A percentile compares a stretch with the other conserved stretches of the same genome.
These are phyloP conservation scores for Sitta europaea DNA, from an alignment of 2,113 vertebrate genomes.

Conservation along the genomic window DNA sequence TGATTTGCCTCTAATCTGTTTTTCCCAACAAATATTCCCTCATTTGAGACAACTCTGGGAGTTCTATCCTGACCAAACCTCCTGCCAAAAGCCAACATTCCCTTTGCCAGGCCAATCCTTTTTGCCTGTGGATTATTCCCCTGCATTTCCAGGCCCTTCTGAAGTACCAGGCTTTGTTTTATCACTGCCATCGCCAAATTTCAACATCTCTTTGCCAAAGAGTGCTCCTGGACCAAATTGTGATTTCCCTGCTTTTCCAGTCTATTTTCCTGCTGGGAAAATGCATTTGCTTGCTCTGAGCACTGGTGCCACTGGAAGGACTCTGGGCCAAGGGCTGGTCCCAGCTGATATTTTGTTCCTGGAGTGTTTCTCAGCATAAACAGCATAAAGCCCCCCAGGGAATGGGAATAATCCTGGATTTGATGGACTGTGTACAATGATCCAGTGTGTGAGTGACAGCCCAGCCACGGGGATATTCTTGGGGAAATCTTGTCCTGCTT, in stretches of 20 bases:
- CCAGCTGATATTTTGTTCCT: background rate
- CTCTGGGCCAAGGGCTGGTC: background rate
- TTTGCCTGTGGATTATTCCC: background rate
- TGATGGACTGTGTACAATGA: background rate
- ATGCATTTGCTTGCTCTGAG: background rate
- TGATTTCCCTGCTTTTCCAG: background rate
- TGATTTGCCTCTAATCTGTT: background rate
- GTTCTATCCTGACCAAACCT: background rate
- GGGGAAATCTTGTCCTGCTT: background rate
- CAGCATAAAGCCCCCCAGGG: background rate
- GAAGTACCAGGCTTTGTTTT: background rate
- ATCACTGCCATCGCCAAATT: background rate
- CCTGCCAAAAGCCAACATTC: background rate
- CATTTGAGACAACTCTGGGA: background rate
- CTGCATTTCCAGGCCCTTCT: background rate
- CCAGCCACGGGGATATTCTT: background rate
- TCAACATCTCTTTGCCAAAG: background rate
- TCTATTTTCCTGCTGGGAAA: background rate
- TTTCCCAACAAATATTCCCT: background rate
- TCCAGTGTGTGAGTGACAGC: background rate
- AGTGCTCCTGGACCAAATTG: background rate
- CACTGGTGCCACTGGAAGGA: background rate
- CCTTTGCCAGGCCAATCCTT: background rate
- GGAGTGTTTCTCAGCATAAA: background rate
- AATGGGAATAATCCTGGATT: background rate